phyloP scores from a whole-genome alignment of 2,888 invertebrate species.

The Brachyptera risi region DNA sequence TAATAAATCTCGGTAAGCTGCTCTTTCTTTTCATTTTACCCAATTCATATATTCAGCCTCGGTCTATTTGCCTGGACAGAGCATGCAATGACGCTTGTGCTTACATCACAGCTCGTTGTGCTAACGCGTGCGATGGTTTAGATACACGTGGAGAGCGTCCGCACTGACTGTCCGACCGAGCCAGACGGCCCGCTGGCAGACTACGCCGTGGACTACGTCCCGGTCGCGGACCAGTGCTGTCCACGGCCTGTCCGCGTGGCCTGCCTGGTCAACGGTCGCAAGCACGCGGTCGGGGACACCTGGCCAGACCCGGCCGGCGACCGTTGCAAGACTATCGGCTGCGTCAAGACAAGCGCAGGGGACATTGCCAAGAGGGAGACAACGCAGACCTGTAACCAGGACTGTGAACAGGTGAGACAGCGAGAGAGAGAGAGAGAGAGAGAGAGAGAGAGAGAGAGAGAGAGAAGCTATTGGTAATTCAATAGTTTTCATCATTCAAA shows the following conservation, averaged over 20 bases:
- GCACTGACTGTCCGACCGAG: slow-evolving; percentile 48
- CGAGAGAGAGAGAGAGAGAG: no score
- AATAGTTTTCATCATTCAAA: no score
- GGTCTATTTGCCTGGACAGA: no score
- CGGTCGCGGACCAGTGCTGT: slow-evolving; percentile 56
- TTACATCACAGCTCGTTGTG: no score
- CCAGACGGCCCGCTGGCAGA: slow-evolving; percentile 51
- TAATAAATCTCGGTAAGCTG: no score
- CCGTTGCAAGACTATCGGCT: slow-evolving; percentile 54
- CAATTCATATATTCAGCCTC: no score
- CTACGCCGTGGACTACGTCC: slow-evolving; percentile 57
- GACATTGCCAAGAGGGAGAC: slow-evolving; percentile 52
- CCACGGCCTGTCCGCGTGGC: slow-evolving; percentile 47
- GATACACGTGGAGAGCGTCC: slow-evolving; percentile 54
- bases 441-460: no score
- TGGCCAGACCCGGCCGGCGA: slow-evolving; percentile 54
- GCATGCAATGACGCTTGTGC: no score
- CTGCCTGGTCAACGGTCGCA: slow-evolving; percentile 28
- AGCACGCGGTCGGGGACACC: slow-evolving; percentile 51
- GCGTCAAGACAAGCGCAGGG: slow-evolving; percentile 47
- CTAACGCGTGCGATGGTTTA: no score
- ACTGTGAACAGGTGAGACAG: slow-evolving; percentile 47
- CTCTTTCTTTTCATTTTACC: no score
- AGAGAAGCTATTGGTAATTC: no score
- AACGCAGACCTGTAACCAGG: slow-evolving; percentile 51